Evolutionary conservation across 2,797 vertebrate species (phyloP).

Genomic region (Macrochelys suwanniensis): DNA sequence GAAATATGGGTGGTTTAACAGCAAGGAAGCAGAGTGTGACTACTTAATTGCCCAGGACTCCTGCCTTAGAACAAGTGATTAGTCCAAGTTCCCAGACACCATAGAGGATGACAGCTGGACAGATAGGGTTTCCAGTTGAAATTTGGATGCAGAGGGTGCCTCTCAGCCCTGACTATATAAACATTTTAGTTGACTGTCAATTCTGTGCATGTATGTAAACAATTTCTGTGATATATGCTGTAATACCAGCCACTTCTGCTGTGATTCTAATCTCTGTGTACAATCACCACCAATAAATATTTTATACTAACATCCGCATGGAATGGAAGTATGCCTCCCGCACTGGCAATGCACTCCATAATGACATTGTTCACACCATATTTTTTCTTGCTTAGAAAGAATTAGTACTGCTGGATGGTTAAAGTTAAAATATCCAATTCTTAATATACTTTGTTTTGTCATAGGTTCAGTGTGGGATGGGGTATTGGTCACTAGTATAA

Average conservation of each 20-base stretch:
- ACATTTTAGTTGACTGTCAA: slow-evolving; percentile 18
- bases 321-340: not conserved
- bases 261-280: not conserved
- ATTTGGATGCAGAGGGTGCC: accelerated
- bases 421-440: not conserved
- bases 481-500: accelerated
- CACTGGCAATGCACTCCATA: not conserved
- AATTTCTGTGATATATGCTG: not conserved
- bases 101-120: not conserved
- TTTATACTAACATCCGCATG: not conserved
- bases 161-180: not conserved
- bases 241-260: not conserved
- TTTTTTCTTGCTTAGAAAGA: not conserved
- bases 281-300: not conserved
- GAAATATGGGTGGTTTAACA: not conserved
- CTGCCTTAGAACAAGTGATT: not conserved
- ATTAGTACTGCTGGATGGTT: not conserved
- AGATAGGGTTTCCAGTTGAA: accelerated
- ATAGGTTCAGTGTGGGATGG: not conserved
- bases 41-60: not conserved
- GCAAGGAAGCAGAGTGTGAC: not conserved
- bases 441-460: not conserved
- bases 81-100: not conserved
- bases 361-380: not conserved
- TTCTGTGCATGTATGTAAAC: not conserved